These are phyloP conservation scores for Tinamus major DNA, from an alignment of 2,797 vertebrate genomes.

Conservation along the genomic window DNA sequence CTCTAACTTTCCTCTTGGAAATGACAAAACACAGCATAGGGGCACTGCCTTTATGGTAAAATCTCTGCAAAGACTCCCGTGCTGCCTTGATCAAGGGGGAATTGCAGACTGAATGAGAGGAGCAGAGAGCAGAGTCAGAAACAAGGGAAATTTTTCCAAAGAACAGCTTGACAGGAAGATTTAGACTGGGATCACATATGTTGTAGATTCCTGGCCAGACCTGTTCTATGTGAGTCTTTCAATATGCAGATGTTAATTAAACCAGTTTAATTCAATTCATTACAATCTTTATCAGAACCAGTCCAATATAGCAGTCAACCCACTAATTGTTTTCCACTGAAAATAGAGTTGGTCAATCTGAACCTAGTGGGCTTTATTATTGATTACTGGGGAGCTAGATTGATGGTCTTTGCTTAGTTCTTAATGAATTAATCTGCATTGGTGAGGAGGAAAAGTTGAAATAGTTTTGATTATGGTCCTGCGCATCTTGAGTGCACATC, in stretches of 20 bases:
- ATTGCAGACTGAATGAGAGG: not conserved
- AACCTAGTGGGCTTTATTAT: conserved; percentile 32
- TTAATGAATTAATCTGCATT: conserved; percentile 56
- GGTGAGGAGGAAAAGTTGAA: conserved; percentile 37
- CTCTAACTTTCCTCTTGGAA: not conserved
- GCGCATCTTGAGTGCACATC: not conserved
- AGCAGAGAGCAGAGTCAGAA: not conserved
- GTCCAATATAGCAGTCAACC: not conserved
- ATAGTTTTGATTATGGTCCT: conserved; percentile 48
- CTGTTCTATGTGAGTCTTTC: not conserved
- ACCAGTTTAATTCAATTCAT: conserved; percentile 49
- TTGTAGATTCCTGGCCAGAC: not conserved
- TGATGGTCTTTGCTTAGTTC: conserved; percentile 57
- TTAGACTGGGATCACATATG: not conserved
- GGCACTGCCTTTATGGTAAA: not conserved
- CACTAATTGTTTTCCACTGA: conserved; percentile 39
- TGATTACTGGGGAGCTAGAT: conserved; percentile 50
- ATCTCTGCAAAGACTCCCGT: not conserved
- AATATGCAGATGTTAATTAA: conserved; percentile 41
- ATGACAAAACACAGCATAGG: not conserved
- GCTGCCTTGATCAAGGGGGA: not conserved
- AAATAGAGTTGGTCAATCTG: conserved; percentile 38
- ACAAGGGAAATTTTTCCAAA: not conserved
- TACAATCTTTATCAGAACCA: not conserved
- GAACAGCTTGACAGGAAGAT: not conserved